phyloP scores from a whole-genome alignment of 2,888 invertebrate genomes.

The Megamerina dolium region DNA sequence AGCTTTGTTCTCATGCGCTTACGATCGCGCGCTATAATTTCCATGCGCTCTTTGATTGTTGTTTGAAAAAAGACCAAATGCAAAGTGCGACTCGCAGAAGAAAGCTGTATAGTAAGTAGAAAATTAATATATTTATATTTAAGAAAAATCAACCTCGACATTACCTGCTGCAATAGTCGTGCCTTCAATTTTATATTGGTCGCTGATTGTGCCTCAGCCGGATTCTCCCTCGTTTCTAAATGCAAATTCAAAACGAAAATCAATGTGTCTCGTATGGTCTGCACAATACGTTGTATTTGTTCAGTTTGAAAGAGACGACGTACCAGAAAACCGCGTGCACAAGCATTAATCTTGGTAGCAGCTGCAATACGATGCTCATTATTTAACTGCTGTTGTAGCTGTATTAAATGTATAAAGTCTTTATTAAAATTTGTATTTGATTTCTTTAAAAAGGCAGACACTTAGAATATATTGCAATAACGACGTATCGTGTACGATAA shows the following conservation, averaged over 20 bases:
- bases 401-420: neutral
- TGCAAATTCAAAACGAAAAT: constrained; percentile 45
- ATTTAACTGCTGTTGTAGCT: too few species aligned
- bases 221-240: constrained; percentile 32
- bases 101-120: constrained; percentile 26
- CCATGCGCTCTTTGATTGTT: constrained; percentile 41
- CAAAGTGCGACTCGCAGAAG: constrained; percentile 37
- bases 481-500: too few species aligned
- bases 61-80: constrained; percentile 40
- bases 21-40: constrained; percentile 41
- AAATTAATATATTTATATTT: neutral
- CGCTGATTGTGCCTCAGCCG: constrained; percentile 26
- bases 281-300: constrained; percentile 66
- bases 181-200: constrained; percentile 41
- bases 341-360: constrained; percentile 62
- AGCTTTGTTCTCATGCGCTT: constrained; percentile 37
- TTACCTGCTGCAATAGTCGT: constrained; percentile 42
- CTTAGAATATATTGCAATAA: too few species aligned
- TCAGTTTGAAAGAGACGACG: constrained; percentile 76
- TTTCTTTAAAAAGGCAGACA: neutral
- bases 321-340: constrained; percentile 70
- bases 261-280: constrained; percentile 45
- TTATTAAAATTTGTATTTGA: neutral
- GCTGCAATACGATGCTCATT: constrained; percentile 51
- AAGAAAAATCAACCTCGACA: too few species aligned